Percentiles rank a stretch among this genome's conserved stretches.
phyloP scores from a whole-genome alignment of 2,113 vertebrate genomes.

The Xerus inauris region DNA sequence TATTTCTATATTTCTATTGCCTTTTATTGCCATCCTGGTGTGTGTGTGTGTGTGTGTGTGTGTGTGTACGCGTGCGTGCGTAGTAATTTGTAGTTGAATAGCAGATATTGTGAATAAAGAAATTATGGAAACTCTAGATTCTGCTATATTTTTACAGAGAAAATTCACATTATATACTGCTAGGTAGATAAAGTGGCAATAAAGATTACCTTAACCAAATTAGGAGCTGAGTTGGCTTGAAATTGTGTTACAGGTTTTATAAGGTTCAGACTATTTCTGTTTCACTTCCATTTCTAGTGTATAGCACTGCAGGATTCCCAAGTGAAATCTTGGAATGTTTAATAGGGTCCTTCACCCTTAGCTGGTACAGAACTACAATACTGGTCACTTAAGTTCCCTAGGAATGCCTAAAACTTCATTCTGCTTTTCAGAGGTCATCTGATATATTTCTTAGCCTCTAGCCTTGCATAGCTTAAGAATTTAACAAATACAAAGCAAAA shows the following conservation, averaged over 20 bases:
- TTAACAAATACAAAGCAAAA: conserved; percentile 29
- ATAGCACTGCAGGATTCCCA: neutral
- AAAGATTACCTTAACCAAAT: neutral
- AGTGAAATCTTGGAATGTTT: neutral
- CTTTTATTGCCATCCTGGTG: neutral
- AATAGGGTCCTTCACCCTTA: neutral
- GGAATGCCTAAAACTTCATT: neutral
- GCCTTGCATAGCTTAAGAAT: neutral
- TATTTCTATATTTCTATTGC: neutral
- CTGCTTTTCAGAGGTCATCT: neutral
- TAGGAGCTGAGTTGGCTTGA: neutral
- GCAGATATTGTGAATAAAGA: neutral
- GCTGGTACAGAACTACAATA: neutral
- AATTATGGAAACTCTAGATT: neutral
- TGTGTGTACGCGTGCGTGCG: neutral
- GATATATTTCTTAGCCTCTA: conserved; percentile 2
- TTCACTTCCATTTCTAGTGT: neutral
- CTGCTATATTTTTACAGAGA: neutral
- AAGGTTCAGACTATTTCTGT: neutral
- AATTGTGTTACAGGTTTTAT: neutral
- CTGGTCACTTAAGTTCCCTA: neutral
- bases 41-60: neutral
- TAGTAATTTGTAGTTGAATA: neutral
- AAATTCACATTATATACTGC: neutral
- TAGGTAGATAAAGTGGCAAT: neutral